Evolutionary conservation across 2,113 vertebrate genomes (phyloP).

Genomic region (Damaliscus lunatus): DNA sequence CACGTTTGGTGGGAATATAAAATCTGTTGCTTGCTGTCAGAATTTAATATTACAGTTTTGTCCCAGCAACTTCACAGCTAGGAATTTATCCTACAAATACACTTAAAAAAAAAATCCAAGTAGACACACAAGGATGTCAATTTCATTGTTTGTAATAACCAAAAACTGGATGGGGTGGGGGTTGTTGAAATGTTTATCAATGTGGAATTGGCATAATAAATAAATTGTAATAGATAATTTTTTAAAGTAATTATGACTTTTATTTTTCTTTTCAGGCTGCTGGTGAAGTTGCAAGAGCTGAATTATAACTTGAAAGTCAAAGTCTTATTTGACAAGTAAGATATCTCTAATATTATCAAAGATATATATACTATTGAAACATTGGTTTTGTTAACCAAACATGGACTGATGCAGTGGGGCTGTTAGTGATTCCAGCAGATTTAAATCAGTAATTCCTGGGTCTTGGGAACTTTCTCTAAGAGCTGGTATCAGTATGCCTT

Average conservation of each 20-base stretch:
- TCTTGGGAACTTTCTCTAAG: neutral
- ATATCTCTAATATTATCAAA: conserved; percentile 43
- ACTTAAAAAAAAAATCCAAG: neutral
- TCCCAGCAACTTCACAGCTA: neutral
- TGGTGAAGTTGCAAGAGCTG: conserved; percentile 95
- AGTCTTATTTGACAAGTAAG: conserved; percentile 96
- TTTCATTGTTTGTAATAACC: neutral
- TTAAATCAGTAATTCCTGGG: neutral
- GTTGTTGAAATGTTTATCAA: neutral
- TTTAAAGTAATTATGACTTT: conserved; percentile 10
- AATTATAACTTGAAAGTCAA: conserved; percentile 98
- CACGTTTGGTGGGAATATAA: neutral
- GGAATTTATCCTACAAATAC: neutral
- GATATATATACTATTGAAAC: neutral
- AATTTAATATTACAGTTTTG: neutral
- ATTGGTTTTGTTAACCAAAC: neutral
- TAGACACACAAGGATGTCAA: neutral
- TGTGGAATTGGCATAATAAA: neutral
- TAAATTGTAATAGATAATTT: neutral
- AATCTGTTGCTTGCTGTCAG: neutral
- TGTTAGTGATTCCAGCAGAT: too few species aligned
- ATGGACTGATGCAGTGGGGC: neutral
- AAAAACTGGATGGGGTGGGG: neutral
- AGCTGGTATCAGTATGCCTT: neutral
- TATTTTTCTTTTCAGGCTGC: conserved; percentile 82